Evolutionary conservation across 2,797 vertebrate species (phyloP).

Genomic region (Mionectes olivaceus): DNA sequence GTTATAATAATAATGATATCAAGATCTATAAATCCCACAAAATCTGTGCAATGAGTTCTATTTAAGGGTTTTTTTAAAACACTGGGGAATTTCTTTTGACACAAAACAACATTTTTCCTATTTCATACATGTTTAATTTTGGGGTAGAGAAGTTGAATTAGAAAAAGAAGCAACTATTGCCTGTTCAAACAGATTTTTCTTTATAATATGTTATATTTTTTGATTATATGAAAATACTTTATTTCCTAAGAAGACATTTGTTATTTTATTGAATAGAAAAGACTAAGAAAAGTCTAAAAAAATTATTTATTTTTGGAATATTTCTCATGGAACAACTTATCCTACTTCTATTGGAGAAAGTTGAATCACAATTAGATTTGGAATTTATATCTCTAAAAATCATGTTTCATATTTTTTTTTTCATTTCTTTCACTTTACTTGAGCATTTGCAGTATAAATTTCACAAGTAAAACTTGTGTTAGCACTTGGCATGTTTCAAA

Average conservation of each 20-base stretch:
- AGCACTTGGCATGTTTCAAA: constrained; percentile 6
- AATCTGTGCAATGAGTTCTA: not conserved
- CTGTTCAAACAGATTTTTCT: not conserved
- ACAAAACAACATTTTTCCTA: not conserved
- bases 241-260: not conserved
- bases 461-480: not conserved
- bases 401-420: not conserved
- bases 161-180: not conserved
- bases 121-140: not conserved
- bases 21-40: not conserved
- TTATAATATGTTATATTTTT: not conserved
- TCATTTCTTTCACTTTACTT: not conserved
- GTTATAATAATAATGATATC: not conserved
- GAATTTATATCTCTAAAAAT: not conserved
- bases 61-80: not conserved
- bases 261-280: not conserved
- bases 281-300: not conserved
- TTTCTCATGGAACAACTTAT: not conserved
- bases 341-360: not conserved
- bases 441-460: not conserved
- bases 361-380: not conserved
- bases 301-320: not conserved
- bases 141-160: not conserved
- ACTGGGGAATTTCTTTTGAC: not conserved
- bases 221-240: not conserved